Conservation (phyloP, 2,888 invertebrate species). For the Campaea margaritaria region DNA sequence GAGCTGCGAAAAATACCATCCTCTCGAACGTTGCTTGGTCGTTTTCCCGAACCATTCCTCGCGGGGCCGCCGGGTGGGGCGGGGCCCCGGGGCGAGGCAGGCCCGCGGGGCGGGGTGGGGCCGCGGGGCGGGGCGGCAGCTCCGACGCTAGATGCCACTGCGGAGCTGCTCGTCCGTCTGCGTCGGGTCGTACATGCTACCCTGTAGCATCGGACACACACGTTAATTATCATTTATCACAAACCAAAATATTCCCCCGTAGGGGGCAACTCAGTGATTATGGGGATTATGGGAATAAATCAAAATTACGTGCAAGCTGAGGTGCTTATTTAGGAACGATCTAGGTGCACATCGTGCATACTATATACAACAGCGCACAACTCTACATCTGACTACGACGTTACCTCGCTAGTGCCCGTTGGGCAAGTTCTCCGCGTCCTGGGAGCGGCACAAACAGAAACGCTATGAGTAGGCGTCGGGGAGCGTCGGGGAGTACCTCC, state of each 20-base stretch:
- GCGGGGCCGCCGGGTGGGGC: neutral
- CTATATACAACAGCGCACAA: too few species aligned
- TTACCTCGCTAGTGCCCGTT: conserved; percentile 69
- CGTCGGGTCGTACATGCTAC: conserved; percentile 58
- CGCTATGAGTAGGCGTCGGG: conserved; percentile 4
- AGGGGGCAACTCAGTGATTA: too few species aligned
- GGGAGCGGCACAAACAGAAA: conserved; percentile 35
- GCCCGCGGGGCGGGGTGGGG: neutral
- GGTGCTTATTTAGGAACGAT: too few species aligned
- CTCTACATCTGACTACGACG: neutral
- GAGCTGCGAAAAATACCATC: too few species aligned
- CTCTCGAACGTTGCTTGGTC: too few species aligned
- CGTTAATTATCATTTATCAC: too few species aligned
- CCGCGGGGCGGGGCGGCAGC: neutral
- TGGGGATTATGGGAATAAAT: too few species aligned
- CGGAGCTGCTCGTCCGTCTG: conserved; percentile 46
- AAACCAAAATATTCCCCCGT: too few species aligned
- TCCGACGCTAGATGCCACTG: conserved; percentile 61
- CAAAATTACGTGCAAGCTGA: neutral
- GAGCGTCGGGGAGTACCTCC: conserved; percentile 13
- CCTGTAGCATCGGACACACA: conserved; percentile 41
- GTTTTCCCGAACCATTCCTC: too few species aligned
- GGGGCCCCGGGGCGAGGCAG: neutral
- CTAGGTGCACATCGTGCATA: neutral
- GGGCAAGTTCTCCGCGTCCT: conserved; percentile 59